phyloP scores from a whole-genome alignment of 2,888 invertebrate genomes.

The Bombylius discolor region DNA sequence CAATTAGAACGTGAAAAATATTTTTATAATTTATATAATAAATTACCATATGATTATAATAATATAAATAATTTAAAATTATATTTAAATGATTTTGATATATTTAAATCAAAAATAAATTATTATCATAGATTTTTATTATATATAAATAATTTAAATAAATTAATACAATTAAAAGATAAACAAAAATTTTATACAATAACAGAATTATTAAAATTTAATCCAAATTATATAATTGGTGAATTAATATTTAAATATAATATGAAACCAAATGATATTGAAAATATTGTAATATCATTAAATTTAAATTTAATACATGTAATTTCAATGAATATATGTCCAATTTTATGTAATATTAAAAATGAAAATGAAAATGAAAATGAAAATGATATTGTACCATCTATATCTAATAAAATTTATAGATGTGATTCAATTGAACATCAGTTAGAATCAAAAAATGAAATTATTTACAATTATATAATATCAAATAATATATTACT shows the following conservation, averaged over 20 bases:
- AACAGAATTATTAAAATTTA: conserved; percentile 25
- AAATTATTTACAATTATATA: conserved; percentile 29
- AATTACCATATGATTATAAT: conserved; percentile 19
- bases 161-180: conserved; percentile 34
- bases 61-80: conserved; percentile 26
- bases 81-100: conserved; percentile 25
- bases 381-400: not conserved
- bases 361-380: not conserved
- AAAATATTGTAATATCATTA: conserved; percentile 51
- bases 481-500: conserved; percentile 27
- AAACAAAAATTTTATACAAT: conserved; percentile 24
- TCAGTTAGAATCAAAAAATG: conserved; percentile 19
- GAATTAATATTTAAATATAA: conserved; percentile 54
- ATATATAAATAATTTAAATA: conserved; percentile 27
- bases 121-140: conserved; percentile 29
- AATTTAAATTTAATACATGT: conserved; percentile 63
- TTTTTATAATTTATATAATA: conserved; percentile 22
- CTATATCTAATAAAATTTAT: not conserved
- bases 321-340: conserved; percentile 58
- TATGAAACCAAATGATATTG: conserved; percentile 53
- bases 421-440: not conserved
- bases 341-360: conserved; percentile 29
- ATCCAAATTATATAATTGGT: conserved; percentile 48
- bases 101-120: conserved; percentile 27
- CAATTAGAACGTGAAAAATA: conserved; percentile 26